Percentiles rank a stretch among this genome's conserved stretches.
phyloP scores from a whole-genome alignment of 2,797 vertebrate species.

The Merluccius polli region DNA sequence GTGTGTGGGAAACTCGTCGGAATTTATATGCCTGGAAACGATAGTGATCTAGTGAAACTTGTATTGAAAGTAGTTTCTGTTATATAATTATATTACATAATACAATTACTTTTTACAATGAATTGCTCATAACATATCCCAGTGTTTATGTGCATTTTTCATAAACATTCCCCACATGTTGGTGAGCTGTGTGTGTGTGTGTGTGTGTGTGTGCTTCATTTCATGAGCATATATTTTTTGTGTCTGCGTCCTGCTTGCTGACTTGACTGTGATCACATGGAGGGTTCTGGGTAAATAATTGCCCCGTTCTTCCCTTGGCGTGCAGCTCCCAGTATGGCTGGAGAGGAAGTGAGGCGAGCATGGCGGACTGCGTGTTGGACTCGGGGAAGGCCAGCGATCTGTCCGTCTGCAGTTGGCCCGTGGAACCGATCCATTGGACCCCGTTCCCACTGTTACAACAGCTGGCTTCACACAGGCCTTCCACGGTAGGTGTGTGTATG shows the following conservation, averaged over 20 bases:
- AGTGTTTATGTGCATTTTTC: too few relatives aligned
- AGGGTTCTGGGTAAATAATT: not conserved
- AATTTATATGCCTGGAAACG: not conserved
- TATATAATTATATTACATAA: not conserved
- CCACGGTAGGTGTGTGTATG: constrained; percentile 57
- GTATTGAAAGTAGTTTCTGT: not conserved
- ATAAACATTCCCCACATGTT: too few relatives aligned
- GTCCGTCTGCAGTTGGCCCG: constrained; percentile 86
- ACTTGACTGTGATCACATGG: not conserved
- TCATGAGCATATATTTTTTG: not conserved
- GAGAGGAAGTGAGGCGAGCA: constrained; percentile 79
- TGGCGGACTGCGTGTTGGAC: constrained; percentile 83
- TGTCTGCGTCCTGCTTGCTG: not conserved
- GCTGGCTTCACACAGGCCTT: constrained; percentile 65
- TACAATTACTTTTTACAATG: too few relatives aligned
- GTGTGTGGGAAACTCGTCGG: not conserved
- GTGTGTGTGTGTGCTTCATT: too few relatives aligned
- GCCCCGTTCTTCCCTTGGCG: not conserved
- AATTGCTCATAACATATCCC: too few relatives aligned
- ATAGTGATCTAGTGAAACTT: too few relatives aligned
- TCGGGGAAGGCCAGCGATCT: constrained; percentile 88
- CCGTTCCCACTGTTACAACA: constrained; percentile 84
- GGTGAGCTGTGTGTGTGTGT: too few relatives aligned
- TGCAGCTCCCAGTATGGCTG: constrained; percentile 77
- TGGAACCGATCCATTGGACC: constrained; percentile 84